Evolutionary conservation across 2,888 invertebrate species (phyloP), one percentile per base, ranked within the genome.

Genomic region (Proisotoma minuta): DNA sequence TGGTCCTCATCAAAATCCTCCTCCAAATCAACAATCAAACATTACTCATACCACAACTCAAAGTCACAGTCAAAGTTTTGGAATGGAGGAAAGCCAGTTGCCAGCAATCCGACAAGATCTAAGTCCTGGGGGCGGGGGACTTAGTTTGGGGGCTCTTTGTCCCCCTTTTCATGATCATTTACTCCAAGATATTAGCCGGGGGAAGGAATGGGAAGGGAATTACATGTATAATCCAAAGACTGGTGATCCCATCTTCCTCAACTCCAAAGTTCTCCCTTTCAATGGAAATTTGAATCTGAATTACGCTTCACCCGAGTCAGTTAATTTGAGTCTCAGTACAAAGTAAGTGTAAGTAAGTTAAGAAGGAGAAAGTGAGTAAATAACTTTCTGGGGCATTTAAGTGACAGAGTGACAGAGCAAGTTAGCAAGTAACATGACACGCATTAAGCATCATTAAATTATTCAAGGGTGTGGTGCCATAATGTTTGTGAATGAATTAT

Each of bases 201-300:
- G 84, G 5, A 82, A 87, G 60, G 89, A 90, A 76, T 90, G 88
- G 83, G 87, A 87, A 77, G 89, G 90, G 34, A 83, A 84, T 69
- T 80, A 87, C 75, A 84, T 85, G 64, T 84, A 87, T 75, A 83
- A 84, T 72, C 82, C 87, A 75, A 88, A 88, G 81, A 86, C 85
- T 77, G 88, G 88, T 72, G 93, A 93, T 59, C 84, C 85, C 15
- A 81, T 91, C 54, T 84, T 87, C 58, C 84, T 90, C 74, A 86
- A 87, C 70, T 89, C 91, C 70, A 84, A 88, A 73, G 88, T 90
- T 27, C 84, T 87, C 50, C 91, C 93, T 0, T 87, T 80, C 29
- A 69, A 76, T 50, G 47, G 24, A 3, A 56, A 56, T 24, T 15
- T 43, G 4, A 43, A 43, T 43, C 18, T n/a, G 5, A 60, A 57